Evolutionary conservation across 2,888 invertebrate species (phyloP).

Genomic region (Hemicrepidius hirtus): DNA sequence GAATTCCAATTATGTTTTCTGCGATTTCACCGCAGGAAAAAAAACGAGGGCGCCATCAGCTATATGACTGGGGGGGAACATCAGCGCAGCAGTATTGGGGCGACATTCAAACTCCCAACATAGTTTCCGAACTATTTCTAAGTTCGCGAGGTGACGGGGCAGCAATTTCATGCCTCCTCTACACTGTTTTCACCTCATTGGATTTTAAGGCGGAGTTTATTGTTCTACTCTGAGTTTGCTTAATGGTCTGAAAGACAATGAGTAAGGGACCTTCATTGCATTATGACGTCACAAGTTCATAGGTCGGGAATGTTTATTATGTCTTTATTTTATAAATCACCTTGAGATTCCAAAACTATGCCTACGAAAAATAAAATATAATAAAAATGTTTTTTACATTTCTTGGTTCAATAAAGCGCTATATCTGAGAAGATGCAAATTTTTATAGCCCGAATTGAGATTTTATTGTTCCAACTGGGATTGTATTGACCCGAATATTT

Average conservation of each 20-base stretch:
- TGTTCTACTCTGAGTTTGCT: conserved; percentile 49
- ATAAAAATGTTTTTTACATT: no score
- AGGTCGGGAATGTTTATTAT: conserved; percentile 43
- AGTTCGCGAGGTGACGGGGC: conserved; percentile 56
- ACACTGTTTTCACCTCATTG: conserved; percentile 58
- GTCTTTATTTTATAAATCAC: conserved; percentile 43
- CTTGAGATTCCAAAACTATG: no score
- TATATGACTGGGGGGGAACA: conserved; percentile 35
- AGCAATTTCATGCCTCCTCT: conserved; percentile 58
- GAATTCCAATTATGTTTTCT: conserved; percentile 34
- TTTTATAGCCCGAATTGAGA: conserved; percentile 19
- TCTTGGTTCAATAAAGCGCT: conserved; percentile 13
- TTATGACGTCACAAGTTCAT: conserved; percentile 48
- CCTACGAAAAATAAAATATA: no score
- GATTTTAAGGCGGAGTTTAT: conserved; percentile 56
- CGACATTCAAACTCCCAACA: conserved; percentile 47
- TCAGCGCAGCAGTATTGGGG: conserved; percentile 36
- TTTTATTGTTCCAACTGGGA: conserved; percentile 25
- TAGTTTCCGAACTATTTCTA: conserved; percentile 59
- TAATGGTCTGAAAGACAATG: conserved; percentile 50
- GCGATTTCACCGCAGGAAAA: conserved; percentile 11
- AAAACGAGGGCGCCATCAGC: conserved; percentile 18
- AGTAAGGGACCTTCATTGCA: conserved; percentile 43
- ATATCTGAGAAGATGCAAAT: conserved; percentile 20
- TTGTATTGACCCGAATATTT: conserved; percentile 24